Evolutionary conservation across 2,113 vertebrate species (phyloP), one percentile per base, ranked within the genome.

Genomic region (Crotophaga sulcirostris): DNA sequence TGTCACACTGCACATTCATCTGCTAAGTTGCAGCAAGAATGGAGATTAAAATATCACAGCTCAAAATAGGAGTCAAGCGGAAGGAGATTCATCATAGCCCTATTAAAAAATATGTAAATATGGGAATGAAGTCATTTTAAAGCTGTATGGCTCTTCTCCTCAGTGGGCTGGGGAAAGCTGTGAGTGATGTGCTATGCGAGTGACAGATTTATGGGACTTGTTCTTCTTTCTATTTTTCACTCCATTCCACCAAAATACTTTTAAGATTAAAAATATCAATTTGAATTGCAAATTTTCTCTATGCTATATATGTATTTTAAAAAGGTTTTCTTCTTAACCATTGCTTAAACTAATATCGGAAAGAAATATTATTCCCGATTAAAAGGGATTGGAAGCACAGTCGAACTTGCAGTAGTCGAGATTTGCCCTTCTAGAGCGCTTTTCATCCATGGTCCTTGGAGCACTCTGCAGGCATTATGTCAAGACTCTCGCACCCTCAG

Each of bases 1-100:
- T 98, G 97, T 98, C 98, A 98, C 98, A 98, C 97, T 87, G 97
- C 96, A 97, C 98, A 98, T 98, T 98, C 97, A 98, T 98, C 98
- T 98, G 98, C 97, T 95, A 97, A 98, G 97, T 97, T 98, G 97
- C 98, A 97, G 97, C 97, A 98, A 98, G 98, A 98, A 97, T 97
- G 97, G 97, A 98, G 98, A 98, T 98, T 98, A 98, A 98, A 98
- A 98, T 98, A 98, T 98, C 98, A 97, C 98, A 97, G 98, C 98
- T 98, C 97, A 98, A 98, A 98, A 98, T 98, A 98, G 98, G 98
- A 98, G 98, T 98, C 97, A 98, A 98, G 95, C 97, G 98, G 98
- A 98, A 98, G 97, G 95, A 98, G 98, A 98, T 98, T 98, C 98
- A 98, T 98, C 98, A 98, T 98, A 97, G 97, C 97, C 97, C 98